phyloP scores from a whole-genome alignment of 2,113 vertebrate species.

The Lethenteron reissneri region DNA sequence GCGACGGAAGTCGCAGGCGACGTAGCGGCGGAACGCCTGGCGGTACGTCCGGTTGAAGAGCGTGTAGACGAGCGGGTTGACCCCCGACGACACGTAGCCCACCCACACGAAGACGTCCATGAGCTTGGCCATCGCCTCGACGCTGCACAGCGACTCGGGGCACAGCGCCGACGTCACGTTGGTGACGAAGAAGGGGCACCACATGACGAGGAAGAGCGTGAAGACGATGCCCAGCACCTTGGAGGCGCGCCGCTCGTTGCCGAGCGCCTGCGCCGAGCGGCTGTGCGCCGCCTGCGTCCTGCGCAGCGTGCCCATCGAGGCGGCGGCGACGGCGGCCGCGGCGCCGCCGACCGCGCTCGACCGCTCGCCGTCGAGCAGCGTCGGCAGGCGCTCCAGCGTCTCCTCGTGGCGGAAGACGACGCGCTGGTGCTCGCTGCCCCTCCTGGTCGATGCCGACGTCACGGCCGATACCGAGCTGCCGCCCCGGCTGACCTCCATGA shows the following conservation, averaged over 20 bases:
- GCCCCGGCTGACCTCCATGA: too few species aligned
- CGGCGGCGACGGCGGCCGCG: too few species aligned
- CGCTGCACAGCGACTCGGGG: conserved; percentile 30
- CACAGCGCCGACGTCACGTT: conserved; percentile 72
- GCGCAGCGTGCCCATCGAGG: too few species aligned
- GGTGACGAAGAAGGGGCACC: conserved; percentile 92
- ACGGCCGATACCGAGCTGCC: too few species aligned
- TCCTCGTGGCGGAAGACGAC: too few species aligned
- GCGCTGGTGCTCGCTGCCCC: too few species aligned
- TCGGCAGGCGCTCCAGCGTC: too few species aligned
- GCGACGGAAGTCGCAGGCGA: too few species aligned
- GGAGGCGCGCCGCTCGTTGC: conserved; percentile 82
- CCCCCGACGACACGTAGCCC: conserved; percentile 79
- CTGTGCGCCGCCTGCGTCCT: conserved; percentile 13
- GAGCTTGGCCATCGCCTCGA: conserved; percentile 35
- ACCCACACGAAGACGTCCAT: conserved; percentile 91
- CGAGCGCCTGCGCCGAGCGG: conserved; percentile 74
- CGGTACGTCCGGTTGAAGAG: conserved; percentile 94
- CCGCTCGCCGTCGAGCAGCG: too few species aligned
- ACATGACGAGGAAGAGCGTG: conserved; percentile 89
- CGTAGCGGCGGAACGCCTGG: conserved; percentile 42
- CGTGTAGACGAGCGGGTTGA: conserved; percentile 86
- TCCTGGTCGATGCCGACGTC: too few species aligned
- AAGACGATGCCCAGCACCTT: conserved; percentile 93
- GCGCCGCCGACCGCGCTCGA: too few species aligned